phyloP scores from a whole-genome alignment of 1,140 invertebrate species.

The Sitobion miscanthi region DNA sequence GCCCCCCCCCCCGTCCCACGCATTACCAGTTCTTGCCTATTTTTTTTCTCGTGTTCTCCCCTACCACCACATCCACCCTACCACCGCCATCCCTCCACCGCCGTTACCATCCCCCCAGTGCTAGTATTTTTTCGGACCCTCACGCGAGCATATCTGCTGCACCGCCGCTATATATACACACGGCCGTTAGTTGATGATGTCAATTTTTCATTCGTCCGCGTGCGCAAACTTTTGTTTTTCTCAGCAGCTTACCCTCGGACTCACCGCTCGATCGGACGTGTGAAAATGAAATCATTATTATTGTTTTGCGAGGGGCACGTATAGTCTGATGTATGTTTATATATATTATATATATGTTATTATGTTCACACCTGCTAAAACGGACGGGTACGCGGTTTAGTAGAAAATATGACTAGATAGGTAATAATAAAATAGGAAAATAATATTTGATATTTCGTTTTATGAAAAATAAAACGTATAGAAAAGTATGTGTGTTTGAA shows the following conservation, averaged over 20 bases:
- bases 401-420: not conserved
- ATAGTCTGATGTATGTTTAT: not conserved
- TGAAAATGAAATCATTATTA: slow-evolving; percentile 47
- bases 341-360: not conserved
- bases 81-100: not conserved
- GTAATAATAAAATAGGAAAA: not conserved
- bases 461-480: not conserved
- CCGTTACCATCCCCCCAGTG: not conserved
- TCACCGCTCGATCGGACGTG: not conserved
- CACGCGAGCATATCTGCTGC: not conserved
- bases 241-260: not conserved
- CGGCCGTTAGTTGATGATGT: slow-evolving; percentile 42
- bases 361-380: not conserved
- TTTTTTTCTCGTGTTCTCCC: not conserved
- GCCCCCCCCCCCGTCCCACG: not conserved
- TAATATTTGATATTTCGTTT: not conserved
- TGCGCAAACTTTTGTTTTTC: slow-evolving; percentile 54
- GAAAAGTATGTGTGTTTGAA: not conserved
- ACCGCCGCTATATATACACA: not conserved
- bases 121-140: slow-evolving; percentile 17
- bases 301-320: not conserved
- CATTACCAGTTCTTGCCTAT: not conserved
- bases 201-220: slow-evolving; percentile 49
- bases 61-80: not conserved
- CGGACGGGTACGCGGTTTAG: not conserved